Conservation (phyloP, 2,888 invertebrate species). For the Diaphora mendica region DNA sequence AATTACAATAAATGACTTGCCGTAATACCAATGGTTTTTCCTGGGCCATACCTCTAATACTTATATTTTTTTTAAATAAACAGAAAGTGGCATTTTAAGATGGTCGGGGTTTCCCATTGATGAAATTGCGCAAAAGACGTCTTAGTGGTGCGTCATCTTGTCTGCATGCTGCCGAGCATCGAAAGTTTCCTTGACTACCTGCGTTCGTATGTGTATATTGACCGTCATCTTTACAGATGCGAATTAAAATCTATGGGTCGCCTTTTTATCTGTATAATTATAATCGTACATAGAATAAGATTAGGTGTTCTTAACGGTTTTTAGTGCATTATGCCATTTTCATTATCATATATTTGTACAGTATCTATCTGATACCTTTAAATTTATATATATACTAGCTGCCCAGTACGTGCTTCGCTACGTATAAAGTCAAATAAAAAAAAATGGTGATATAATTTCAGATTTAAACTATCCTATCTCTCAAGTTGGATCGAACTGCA, state of each 20-base stretch:
- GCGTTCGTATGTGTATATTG: background rate
- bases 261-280: background rate
- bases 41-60: background rate
- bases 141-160: constrained; percentile 30
- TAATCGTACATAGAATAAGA: background rate
- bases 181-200: constrained; percentile 31
- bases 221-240: background rate
- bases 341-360: background rate
- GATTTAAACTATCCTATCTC: too few relatives aligned
- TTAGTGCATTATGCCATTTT: background rate
- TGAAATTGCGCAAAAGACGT: constrained; percentile 26
- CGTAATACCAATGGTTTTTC: background rate
- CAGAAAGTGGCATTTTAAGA: constrained; percentile 40
- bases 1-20: background rate
- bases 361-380: background rate
- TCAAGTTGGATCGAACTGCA: too few relatives aligned
- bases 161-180: constrained; percentile 5
- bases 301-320: background rate
- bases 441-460: too few relatives aligned
- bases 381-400: too few relatives aligned
- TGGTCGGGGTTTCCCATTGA: constrained; percentile 45
- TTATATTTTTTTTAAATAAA: constrained; percentile 21
- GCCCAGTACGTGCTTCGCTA: too few relatives aligned
- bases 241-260: background rate
- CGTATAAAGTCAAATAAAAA: too few relatives aligned